Evolutionary conservation across 2,113 vertebrate genomes (phyloP), one percentile per base, ranked within the genome.

Genomic region (Python bivittatus): DNA sequence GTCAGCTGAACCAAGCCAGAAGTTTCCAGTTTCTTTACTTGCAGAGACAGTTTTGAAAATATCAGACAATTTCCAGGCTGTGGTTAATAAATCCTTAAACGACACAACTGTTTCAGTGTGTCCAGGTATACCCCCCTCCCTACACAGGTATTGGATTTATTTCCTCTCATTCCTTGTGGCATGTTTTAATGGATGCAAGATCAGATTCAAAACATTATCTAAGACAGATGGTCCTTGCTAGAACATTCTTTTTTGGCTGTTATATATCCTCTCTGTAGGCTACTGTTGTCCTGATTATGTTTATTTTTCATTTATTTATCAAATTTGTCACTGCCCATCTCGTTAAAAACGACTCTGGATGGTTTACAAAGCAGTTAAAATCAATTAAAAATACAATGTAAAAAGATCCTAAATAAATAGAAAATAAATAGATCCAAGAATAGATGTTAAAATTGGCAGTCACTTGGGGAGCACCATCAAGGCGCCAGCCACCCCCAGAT

Each of bases 101-200:
- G 12, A 83, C 38, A 53, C 6, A 56, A 38, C 10, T 90, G 6
- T 44, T 84, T 13, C 44, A 57, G 7, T 57, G 15, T 58, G 53
- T n/a, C n/a, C n/a, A n/a, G n/a, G n/a, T n/a, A n/a, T 44, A 12
- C 10, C 7, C 5, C 11, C 0, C 20, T 48, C 2, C 1, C 6
- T 17, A 53, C n/a, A n/a, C n/a, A n/a, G 23, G 12, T 48, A 17
- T 29, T 90, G 54, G 58, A 54, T 23, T 72, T 29, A 27, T 87
- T 38, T 68, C 84, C 42, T 54, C 13, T 22, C 22, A n/a, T 22
- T 61, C 83, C 27, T 53, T 33, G 8, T 48, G 44, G 54, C 72
- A 57, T 53, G 1, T 22, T 85, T 86, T 8, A 64, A 52, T 33
- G 15, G 42, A 61, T 33, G 9, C 2, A 27, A 27, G 53, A 90